Evolutionary conservation across 2,888 invertebrate species (phyloP), one percentile per base, ranked within the genome.

Genomic region (Caenorhabditis virilis): DNA sequence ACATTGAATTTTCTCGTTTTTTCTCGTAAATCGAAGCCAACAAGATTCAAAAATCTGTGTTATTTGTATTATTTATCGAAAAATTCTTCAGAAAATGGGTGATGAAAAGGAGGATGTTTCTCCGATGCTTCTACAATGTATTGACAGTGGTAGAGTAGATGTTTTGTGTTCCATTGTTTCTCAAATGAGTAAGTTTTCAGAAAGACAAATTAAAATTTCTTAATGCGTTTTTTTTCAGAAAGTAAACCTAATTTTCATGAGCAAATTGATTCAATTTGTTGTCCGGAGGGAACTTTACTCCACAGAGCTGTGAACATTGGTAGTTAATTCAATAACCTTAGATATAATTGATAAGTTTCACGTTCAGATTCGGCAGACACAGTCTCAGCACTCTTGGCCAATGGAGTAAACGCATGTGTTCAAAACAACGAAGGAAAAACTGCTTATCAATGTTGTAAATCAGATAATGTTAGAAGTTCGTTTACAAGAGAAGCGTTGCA

Each of bases 401-500:
- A 86, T 55, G 88, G 88, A 4, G 88, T 88, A 18, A 88, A 88
- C 81, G 88, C 89, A 16, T 85, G 87, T 16, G 82, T 88, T 36
- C 86, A 87, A 70, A 88, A 88, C 81, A 80, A 82, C 26, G 85
- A 86, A 43, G 88, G 88, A 3, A 85, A 86, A 64, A 88, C 88
- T 60, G 85, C 88, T 0, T 85, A 88, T 58, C 87, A 88, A 68
- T 53, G 63, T 36, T 66, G 72, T 42, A 63, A 70, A 36, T 72
- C 72, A 9, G 77, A 87, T 41, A 83, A 84, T 45, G 87, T 88
- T 72, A 84, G 85, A 41, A 85, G 86, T 48, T 87, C 88, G 43
- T 89, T 87, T 78, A 86, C 87, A 15, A 88, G 88, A 69, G 88
- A 88, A 77, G 83, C 88, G 26, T 83, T 89, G 18, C 86, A 88